Evolutionary conservation across 1,140 invertebrate species (phyloP).

Genomic region (Carposina sasakii): DNA sequence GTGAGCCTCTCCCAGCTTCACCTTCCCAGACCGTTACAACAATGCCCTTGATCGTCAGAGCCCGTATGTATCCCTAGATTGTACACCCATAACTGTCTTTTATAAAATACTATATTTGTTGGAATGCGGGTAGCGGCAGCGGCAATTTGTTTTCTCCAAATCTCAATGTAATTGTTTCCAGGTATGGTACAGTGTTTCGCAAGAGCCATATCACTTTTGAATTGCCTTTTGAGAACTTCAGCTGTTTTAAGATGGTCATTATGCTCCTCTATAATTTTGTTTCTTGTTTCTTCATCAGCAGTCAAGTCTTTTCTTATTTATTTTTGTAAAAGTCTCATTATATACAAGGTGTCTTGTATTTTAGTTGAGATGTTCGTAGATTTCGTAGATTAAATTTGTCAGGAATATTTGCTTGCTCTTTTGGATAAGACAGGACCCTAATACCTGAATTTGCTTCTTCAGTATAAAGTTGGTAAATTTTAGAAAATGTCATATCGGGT

Average conservation of each 20-base stretch:
- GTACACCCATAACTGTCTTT: conserved; percentile 39
- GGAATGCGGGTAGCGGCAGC: conserved; percentile 37
- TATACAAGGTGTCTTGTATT: conserved; percentile 20
- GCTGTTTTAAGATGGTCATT: conserved; percentile 3
- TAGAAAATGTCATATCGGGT: not conserved
- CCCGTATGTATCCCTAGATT: conserved; percentile 32
- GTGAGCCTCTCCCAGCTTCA: conserved; percentile 33
- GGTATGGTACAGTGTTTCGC: conserved; percentile 18
- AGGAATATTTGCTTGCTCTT: not conserved
- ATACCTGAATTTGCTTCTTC: not conserved
- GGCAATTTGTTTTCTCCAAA: conserved; percentile 43
- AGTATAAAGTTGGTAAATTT: not conserved
- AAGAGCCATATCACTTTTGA: conserved; percentile 12
- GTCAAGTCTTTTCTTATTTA: no score
- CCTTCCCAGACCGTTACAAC: conserved; percentile 44
- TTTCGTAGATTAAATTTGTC: conserved; percentile 3
- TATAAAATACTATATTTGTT: conserved; percentile 38
- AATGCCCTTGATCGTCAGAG: conserved; percentile 26
- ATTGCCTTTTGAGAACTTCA: not conserved
- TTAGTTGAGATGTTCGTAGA: conserved; percentile 16
- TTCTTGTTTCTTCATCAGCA: conserved; percentile 8
- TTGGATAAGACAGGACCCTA: not conserved
- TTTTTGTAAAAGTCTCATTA: conserved; percentile 17
- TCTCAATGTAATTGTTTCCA: conserved; percentile 36
- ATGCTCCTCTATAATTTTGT: conserved; percentile 4